Percentiles rank a stretch among this genome's conserved stretches.
Evolutionary conservation across 64 coral and sea anemone species (phyloP).

Genomic region (Actinia tenebrosa): DNA sequence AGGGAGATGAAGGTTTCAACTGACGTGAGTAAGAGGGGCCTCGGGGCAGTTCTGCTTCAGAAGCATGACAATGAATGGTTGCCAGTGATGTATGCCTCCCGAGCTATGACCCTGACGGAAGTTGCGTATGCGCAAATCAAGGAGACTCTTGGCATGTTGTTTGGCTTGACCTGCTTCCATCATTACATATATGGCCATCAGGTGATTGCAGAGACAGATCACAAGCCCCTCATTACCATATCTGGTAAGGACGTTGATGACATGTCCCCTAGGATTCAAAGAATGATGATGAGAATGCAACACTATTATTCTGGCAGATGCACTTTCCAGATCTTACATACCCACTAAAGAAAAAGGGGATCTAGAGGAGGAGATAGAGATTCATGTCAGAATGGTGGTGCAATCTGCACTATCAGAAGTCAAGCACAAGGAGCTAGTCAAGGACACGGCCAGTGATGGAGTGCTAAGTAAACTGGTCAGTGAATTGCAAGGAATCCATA

Average conservation of each 20-base stretch:
- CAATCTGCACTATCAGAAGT: not conserved
- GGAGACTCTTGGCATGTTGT: slow-evolving; percentile 17
- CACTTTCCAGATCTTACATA: not conserved
- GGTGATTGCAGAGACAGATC: slow-evolving; percentile 3
- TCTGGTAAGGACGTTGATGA: not conserved
- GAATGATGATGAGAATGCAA: slow-evolving; percentile 8
- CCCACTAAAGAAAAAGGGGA: not conserved
- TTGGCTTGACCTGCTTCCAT: not conserved
- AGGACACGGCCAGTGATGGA: not conserved
- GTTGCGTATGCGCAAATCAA: slow-evolving; percentile 10
- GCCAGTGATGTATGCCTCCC: slow-evolving; percentile 26
- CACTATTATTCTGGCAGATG: not conserved
- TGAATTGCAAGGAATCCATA: not conserved
- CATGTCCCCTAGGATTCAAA: not conserved
- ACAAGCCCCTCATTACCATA: slow-evolving; percentile 16
- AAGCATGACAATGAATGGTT: slow-evolving; percentile 10
- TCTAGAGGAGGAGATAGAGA: slow-evolving; percentile 14
- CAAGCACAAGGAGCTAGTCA: not conserved
- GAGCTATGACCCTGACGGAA: slow-evolving; percentile 9
- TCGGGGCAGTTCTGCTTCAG: slow-evolving; percentile 30
- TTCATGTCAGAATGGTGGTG: slow-evolving; percentile 12
- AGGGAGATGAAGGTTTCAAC: slow-evolving; percentile 23
- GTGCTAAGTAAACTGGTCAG: not conserved
- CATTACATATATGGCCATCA: slow-evolving; percentile 10
- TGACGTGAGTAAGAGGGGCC: slow-evolving; percentile 28